A percentile compares a stretch with the other conserved stretches of the same genome.
Evolutionary conservation across 2,888 invertebrate species (phyloP).

Genomic region (Scaptomyza cyrtandrae): DNA sequence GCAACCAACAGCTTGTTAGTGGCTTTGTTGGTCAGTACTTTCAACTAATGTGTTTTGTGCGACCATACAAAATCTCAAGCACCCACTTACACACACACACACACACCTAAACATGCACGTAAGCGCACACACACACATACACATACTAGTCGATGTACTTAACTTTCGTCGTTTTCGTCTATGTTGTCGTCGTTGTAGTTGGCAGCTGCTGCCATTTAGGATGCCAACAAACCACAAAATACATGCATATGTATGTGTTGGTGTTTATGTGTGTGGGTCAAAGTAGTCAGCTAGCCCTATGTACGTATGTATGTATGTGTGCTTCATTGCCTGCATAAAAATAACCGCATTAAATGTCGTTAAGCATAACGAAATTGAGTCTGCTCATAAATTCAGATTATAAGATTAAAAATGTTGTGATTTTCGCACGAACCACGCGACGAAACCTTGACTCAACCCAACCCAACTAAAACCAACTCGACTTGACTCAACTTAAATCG

Average conservation of each 20-base stretch:
- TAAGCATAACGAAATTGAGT: conserved; percentile 81
- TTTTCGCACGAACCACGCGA: conserved; percentile 60
- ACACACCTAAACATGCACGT: conserved; percentile 21
- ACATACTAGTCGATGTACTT: conserved; percentile 65
- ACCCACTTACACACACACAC: conserved; percentile 58
- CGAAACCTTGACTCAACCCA: neutral
- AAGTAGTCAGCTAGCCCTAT: neutral
- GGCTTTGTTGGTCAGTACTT: conserved; percentile 82
- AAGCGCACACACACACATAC: conserved; percentile 16
- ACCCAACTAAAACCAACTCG: neutral
- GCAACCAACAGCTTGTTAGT: conserved; percentile 78
- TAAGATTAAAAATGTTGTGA: conserved; percentile 81
- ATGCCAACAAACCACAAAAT: conserved; percentile 67
- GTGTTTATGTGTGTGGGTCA: conserved; percentile 12
- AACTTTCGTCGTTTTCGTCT: conserved; percentile 48
- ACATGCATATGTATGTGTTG: conserved; percentile 18
- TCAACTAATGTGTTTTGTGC: conserved; percentile 79
- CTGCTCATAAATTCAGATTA: conserved; percentile 81
- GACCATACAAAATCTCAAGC: conserved; percentile 76
- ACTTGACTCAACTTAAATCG: neutral
- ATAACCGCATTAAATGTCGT: conserved; percentile 79
- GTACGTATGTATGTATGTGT: conserved; percentile 20
- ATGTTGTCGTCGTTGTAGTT: conserved; percentile 31
- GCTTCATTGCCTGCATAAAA: conserved; percentile 61
- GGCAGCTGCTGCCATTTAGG: conserved; percentile 56